These are phyloP conservation scores for Schrankia costaestrigalis DNA, from an alignment of 2,888 invertebrate genomes.

Conservation along the genomic window DNA sequence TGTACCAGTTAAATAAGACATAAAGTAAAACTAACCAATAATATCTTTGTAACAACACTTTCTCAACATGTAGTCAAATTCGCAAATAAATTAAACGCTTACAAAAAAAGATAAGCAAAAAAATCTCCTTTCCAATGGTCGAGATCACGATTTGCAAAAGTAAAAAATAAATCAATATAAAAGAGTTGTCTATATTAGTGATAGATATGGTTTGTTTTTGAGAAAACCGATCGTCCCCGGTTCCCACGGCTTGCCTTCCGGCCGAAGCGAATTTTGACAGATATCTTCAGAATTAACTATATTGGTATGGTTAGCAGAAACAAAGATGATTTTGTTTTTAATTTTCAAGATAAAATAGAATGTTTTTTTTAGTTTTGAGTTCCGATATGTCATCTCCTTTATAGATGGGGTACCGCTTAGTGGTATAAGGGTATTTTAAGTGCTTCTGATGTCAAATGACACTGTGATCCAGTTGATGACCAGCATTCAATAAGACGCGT, in stretches of 20 bases:
- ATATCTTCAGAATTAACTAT: conserved; percentile 67
- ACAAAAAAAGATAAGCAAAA: conserved; percentile 16
- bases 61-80: no score
- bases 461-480: no score
- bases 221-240: conserved; percentile 65
- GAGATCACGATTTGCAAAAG: conserved; percentile 36
- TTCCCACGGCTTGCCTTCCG: conserved; percentile 76
- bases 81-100: conserved; percentile 1
- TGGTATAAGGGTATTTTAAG: no score
- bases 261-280: conserved; percentile 79
- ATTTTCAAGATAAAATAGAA: no score
- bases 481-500: no score
- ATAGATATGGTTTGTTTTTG: conserved; percentile 70
- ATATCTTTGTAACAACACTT: no score
- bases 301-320: conserved; percentile 57
- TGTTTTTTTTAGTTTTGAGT: no score
- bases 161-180: conserved; percentile 43
- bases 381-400: no score
- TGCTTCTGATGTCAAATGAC: no score
- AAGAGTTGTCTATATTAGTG: conserved; percentile 54
- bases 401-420: no score
- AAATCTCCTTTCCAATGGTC: conserved; percentile 34
- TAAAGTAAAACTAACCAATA: no score
- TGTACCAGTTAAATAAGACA: no score
- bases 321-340: conserved; percentile 38